Percentiles rank a stretch among this genome's conserved stretches.
Evolutionary conservation across 1,140 invertebrate genomes (phyloP).

Genomic region (Atta colombica): DNA sequence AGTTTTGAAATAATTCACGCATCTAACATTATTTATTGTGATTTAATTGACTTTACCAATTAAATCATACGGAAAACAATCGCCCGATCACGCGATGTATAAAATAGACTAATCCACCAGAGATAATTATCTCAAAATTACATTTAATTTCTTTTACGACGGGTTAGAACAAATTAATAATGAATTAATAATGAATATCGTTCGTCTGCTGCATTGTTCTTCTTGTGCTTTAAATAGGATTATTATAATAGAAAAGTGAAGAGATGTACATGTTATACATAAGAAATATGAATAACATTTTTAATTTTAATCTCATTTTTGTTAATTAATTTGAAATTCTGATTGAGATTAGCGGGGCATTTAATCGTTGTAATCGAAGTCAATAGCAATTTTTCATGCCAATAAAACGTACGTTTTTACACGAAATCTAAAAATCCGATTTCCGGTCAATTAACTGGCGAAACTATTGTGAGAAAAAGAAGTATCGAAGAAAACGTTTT

Average conservation of each 20-base stretch:
- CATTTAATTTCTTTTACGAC: neutral
- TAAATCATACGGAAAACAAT: constrained; percentile 22
- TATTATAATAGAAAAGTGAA: neutral
- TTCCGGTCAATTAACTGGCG: neutral
- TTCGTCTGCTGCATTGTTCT: neutral
- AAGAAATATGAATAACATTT: neutral
- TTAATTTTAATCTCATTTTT: neutral
- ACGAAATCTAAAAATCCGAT: neutral
- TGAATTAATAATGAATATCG: neutral
- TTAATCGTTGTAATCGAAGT: neutral
- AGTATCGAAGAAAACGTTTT: constrained; percentile 29
- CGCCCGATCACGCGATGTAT: neutral
- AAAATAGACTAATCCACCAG: neutral
- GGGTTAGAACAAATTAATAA: neutral
- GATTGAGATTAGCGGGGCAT: neutral
- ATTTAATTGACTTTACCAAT: neutral
- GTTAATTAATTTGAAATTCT: constrained; percentile 10
- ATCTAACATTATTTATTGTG: constrained; percentile 27
- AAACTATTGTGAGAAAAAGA: constrained; percentile 12
- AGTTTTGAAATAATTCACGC: constrained; percentile 49
- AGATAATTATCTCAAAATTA: constrained; percentile 26
- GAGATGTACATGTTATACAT: neutral
- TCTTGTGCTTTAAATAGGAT: neutral
- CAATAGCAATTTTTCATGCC: neutral
- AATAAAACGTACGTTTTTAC: neutral